Percentiles rank a stretch among this genome's conserved stretches.
Evolutionary conservation across 2,797 vertebrate genomes (phyloP).

Genomic region (Microctenopoma lineatum): DNA sequence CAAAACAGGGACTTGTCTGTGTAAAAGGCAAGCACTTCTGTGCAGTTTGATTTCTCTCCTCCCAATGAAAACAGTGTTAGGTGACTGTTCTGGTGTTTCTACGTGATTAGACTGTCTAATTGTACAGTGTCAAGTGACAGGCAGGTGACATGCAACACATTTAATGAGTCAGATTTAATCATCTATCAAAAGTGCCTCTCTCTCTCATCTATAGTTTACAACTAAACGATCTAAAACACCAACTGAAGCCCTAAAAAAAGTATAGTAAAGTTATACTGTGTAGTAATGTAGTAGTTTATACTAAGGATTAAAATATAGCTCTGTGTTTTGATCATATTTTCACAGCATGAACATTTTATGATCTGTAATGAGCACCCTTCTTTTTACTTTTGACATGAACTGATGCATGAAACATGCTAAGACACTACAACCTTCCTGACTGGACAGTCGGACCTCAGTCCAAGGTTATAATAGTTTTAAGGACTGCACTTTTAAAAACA

Average conservation of each 20-base stretch:
- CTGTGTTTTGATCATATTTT: no score
- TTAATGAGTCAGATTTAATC: slow-evolving; percentile 35
- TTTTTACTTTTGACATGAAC: no score
- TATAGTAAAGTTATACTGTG: no score
- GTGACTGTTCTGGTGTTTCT: slow-evolving; percentile 15
- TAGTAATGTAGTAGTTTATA: no score
- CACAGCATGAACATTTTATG: no score
- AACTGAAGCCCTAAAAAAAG: neutral
- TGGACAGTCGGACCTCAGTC: no score
- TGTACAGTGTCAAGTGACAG: slow-evolving; percentile 6
- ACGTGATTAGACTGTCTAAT: slow-evolving; percentile 26
- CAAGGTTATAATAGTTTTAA: no score
- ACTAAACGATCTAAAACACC: neutral
- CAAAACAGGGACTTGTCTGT: slow-evolving; percentile 42
- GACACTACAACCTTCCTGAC: no score
- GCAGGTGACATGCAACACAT: slow-evolving; percentile 19
- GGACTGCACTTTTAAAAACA: no score
- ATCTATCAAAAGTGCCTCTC: slow-evolving; percentile 21
- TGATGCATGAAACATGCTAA: no score
- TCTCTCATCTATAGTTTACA: slow-evolving; percentile 15
- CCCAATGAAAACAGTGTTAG: slow-evolving; percentile 14
- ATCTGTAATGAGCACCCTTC: no score
- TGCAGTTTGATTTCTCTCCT: slow-evolving; percentile 34
- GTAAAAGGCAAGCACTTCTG: slow-evolving; percentile 18
- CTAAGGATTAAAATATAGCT: no score